phyloP scores from a whole-genome alignment of 1,140 invertebrate genomes.

The Agrypnia vestita region DNA sequence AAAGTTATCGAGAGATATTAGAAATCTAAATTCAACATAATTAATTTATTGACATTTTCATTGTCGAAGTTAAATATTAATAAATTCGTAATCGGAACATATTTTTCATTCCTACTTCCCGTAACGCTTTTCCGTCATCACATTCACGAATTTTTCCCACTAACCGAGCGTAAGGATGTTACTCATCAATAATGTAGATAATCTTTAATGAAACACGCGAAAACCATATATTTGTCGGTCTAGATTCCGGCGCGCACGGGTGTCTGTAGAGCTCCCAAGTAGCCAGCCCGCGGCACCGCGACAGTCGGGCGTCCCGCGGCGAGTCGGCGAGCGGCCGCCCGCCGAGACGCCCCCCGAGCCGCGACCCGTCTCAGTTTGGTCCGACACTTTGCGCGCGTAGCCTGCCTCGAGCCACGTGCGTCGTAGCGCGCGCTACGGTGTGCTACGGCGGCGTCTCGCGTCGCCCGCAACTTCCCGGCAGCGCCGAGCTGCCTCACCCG shows the following conservation, averaged over 20 bases:
- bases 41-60: too few relatives aligned
- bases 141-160: too few relatives aligned
- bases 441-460: constrained; percentile 28
- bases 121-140: too few relatives aligned
- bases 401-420: constrained; percentile 41
- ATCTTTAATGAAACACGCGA: too few relatives aligned
- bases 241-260: background rate
- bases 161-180: too few relatives aligned
- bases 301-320: constrained; percentile 11
- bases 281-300: background rate
- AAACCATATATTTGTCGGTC: background rate
- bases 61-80: too few relatives aligned
- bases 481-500: background rate
- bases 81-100: too few relatives aligned
- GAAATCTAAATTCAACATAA: too few relatives aligned
- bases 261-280: background rate
- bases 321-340: constrained; percentile 26
- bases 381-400: constrained; percentile 58
- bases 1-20: too few relatives aligned
- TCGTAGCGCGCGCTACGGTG: constrained; percentile 48
- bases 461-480: background rate
- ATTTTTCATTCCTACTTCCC: too few relatives aligned
- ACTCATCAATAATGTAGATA: too few relatives aligned
- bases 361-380: constrained; percentile 56
- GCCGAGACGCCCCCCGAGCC: constrained; percentile 32